Conservation (phyloP, 2,797 vertebrate genomes). For the Notamacropus eugenii region DNA sequence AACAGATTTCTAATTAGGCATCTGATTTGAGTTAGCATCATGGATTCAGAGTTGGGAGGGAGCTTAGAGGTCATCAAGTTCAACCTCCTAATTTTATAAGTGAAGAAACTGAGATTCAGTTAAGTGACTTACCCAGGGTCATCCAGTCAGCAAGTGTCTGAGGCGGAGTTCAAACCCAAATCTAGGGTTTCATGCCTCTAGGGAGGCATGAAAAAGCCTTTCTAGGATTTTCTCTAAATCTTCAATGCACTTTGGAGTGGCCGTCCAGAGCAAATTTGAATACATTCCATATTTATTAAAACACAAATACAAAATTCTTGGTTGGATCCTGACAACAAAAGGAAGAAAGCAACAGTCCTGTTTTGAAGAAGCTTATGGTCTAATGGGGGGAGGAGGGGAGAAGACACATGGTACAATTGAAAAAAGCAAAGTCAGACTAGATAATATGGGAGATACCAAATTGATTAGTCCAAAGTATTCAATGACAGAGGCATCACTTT, state of each 20-base stretch:
- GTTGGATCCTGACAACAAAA: not conserved
- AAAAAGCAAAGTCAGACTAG: not conserved
- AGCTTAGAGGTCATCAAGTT: not conserved
- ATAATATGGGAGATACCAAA: not conserved
- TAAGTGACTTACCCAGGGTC: not conserved
- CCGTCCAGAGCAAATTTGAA: not conserved
- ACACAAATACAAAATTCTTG: not conserved
- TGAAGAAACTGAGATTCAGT: not conserved
- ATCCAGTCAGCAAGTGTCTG: not conserved
- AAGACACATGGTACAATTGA: not conserved
- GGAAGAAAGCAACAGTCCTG: not conserved
- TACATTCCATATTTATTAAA: not conserved
- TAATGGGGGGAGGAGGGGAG: not conserved
- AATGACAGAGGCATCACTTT: not conserved
- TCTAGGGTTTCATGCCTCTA: not conserved
- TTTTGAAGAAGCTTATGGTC: not conserved
- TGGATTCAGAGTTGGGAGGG: not conserved
- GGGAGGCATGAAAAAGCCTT: not conserved
- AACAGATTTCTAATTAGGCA: not conserved
- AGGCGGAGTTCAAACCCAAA: not conserved
- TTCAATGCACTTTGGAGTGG: too few species aligned
- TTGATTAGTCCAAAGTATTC: not conserved
- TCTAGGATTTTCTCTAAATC: not conserved
- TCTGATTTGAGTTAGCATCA: not conserved
- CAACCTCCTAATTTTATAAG: not conserved